phyloP scores from a whole-genome alignment of 1,140 invertebrate genomes.

The Ceratina calcarata region DNA sequence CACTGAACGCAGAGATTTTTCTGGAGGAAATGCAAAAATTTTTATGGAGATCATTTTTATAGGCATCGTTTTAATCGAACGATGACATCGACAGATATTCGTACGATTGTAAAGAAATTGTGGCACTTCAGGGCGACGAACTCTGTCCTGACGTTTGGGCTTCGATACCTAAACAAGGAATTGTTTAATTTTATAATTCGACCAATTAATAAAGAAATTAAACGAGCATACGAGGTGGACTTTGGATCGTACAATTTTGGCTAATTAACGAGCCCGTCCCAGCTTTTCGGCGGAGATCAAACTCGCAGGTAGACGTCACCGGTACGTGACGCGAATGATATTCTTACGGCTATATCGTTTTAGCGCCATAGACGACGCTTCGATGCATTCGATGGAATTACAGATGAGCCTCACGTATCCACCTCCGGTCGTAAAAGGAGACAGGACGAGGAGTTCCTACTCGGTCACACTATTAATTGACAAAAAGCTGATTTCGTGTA shows the following conservation, averaged over 20 bases:
- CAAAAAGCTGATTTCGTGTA: conserved; percentile 29
- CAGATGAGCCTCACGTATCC: conserved; percentile 41
- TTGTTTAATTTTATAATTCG: neutral
- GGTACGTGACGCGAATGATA: conserved; percentile 40
- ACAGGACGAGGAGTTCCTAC: conserved; percentile 35
- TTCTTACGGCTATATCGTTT: conserved; percentile 20
- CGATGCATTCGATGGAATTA: conserved; percentile 29
- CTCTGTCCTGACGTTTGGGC: no score
- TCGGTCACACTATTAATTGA: conserved; percentile 49
- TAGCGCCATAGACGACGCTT: conserved; percentile 43
- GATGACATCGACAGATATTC: neutral
- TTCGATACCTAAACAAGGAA: neutral
- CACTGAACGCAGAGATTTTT: neutral
- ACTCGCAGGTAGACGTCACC: conserved; percentile 40
- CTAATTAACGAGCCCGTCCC: conserved; percentile 27
- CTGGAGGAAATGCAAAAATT: no score
- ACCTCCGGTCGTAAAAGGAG: conserved; percentile 47
- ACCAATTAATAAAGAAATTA: conserved; percentile 11
- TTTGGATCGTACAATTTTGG: conserved; percentile 4
- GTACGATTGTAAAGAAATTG: no score
- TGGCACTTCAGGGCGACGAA: no score
- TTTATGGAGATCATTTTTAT: neutral
- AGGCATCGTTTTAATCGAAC: neutral
- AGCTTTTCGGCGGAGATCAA: conserved; percentile 41
- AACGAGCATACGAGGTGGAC: neutral